Conservation (phyloP, 2,113 vertebrate genomes). For the Apteryx mantelli region DNA sequence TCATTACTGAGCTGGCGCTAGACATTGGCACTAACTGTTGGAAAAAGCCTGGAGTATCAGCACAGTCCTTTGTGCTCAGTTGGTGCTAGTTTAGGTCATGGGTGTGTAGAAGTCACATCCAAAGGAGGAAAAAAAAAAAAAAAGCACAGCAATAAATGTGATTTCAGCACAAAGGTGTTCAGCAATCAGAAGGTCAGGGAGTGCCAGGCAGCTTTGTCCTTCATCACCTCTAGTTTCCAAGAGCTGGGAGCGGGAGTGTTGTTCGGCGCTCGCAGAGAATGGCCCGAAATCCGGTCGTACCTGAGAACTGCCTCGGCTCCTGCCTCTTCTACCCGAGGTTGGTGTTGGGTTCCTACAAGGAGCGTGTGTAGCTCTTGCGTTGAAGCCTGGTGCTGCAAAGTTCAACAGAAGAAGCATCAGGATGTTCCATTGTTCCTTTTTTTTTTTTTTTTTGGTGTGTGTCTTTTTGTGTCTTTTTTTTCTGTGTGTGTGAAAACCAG, state of each 20-base stretch:
- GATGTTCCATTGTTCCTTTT: not conserved
- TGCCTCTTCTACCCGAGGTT: not conserved
- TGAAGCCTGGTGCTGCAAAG: not conserved
- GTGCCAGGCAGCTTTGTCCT: not conserved
- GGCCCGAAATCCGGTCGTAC: not conserved
- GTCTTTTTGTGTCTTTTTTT: too few relatives aligned
- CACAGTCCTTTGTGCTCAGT: not conserved
- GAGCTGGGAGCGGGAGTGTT: not conserved
- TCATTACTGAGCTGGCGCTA: slow-evolving; percentile 38
- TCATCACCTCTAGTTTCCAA: not conserved
- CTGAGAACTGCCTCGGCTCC: not conserved
- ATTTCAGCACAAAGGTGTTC: not conserved
- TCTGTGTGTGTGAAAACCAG: not conserved
- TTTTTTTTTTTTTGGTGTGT: not conserved
- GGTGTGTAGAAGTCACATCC: not conserved
- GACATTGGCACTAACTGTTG: slow-evolving; percentile 29
- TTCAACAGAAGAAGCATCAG: not conserved
- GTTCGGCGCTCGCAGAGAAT: not conserved
- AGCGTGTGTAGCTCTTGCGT: not conserved
- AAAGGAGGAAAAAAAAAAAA: not conserved
- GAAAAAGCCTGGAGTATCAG: slow-evolving; percentile 32
- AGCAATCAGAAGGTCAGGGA: not conserved
- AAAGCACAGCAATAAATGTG: not conserved
- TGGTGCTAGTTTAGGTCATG: slow-evolving; percentile 20
- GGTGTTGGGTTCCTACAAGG: not conserved